Evolutionary conservation across 2,888 invertebrate species (phyloP).

Genomic region (Diploptera punctata): DNA sequence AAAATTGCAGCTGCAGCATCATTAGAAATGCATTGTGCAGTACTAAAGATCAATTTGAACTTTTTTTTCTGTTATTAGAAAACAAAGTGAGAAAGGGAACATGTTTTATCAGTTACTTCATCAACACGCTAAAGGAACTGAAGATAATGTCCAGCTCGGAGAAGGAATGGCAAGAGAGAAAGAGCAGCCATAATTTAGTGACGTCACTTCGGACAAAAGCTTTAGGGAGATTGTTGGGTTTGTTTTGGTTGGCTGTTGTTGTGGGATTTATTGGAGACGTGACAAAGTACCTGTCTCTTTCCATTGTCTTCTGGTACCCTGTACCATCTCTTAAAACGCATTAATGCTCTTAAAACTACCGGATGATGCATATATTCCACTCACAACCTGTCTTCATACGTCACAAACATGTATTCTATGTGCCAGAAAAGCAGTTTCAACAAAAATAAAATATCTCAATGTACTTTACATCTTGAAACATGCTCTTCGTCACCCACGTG

Average conservation of each 20-base stretch:
- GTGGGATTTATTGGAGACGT: slow-evolving; percentile 42
- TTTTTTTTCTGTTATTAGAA: background rate
- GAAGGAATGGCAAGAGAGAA: no score
- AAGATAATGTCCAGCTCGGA: slow-evolving; percentile 39
- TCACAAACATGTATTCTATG: no score
- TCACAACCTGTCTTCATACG: no score
- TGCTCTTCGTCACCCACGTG: no score
- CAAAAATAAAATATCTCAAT: no score
- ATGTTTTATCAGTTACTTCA: slow-evolving; percentile 26
- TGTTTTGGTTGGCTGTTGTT: slow-evolving; percentile 39
- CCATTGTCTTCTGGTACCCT: slow-evolving; percentile 37
- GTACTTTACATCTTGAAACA: no score
- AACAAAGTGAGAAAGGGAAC: slow-evolving; percentile 21
- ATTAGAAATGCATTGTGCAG: no score
- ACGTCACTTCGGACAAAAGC: slow-evolving; percentile 41
- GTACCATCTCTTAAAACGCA: background rate
- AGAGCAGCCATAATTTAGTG: slow-evolving; percentile 38
- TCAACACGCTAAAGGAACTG: slow-evolving; percentile 30
- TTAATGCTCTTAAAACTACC: background rate
- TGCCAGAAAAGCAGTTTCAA: no score
- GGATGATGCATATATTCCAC: background rate
- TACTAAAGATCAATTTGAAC: no score
- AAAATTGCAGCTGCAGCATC: no score
- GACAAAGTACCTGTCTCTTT: slow-evolving; percentile 41
- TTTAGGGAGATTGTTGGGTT: slow-evolving; percentile 37